Evolutionary conservation across 2,113 vertebrate species (phyloP).

Genomic region (Aix galericulata): DNA sequence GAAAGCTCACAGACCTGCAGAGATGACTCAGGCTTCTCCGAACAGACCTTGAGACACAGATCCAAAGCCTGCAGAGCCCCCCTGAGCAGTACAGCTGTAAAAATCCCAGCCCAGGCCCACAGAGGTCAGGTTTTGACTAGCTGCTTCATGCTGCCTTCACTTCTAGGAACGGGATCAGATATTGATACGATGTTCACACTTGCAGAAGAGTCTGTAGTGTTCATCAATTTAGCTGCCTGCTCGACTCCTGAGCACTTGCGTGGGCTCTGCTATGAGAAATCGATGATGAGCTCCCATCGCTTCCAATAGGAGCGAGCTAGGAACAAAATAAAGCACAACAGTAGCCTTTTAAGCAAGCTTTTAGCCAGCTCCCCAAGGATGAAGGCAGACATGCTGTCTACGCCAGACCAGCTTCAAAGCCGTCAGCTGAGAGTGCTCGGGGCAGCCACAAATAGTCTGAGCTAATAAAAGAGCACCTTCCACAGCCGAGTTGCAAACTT

Average conservation of each 20-base stretch:
- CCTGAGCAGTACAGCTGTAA: not conserved
- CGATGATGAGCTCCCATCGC: not conserved
- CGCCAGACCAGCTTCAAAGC: constrained; percentile 32
- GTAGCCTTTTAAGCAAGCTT: constrained; percentile 17
- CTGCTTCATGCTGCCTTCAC: not conserved
- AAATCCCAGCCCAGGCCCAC: not conserved
- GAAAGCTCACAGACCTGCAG: not conserved
- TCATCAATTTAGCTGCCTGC: not conserved
- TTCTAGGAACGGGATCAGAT: not conserved
- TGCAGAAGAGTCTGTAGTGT: not conserved
- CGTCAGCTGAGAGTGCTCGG: not conserved
- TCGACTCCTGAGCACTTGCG: not conserved
- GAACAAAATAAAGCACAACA: constrained; percentile 13
- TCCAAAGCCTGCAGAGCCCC: not conserved
- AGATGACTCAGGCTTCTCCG: not conserved
- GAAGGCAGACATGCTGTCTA: constrained; percentile 14
- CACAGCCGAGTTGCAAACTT: not conserved
- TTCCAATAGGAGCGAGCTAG: not conserved
- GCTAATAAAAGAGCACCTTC: constrained; percentile 35
- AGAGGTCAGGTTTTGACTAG: not conserved
- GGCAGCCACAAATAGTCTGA: constrained; percentile 25
- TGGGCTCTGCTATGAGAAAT: constrained; percentile 21
- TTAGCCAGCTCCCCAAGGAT: constrained; percentile 18
- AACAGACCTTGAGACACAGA: not conserved
- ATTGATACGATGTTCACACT: not conserved